Evolutionary conservation across 1,140 invertebrate genomes (phyloP).

Genomic region (Stratiolaelaps scimitus): DNA sequence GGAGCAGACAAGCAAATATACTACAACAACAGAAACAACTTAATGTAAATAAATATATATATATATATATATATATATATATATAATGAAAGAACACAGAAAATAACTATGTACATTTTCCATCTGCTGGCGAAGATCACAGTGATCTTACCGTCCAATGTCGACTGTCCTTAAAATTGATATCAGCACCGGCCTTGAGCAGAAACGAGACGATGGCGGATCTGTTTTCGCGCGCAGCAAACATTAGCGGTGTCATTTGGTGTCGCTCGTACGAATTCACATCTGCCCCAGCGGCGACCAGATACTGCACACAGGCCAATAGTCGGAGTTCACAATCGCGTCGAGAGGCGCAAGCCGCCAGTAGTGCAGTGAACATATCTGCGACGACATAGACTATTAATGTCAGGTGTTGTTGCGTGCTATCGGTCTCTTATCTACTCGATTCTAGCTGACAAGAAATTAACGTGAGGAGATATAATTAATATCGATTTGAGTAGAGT

Average conservation of each 20-base stretch:
- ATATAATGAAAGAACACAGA: no score
- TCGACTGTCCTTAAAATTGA: conserved; percentile 40
- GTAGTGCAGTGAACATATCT: conserved; percentile 47
- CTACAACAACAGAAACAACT: conserved; percentile 1
- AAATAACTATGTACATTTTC: no score
- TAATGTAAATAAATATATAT: no score
- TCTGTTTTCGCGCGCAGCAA: conserved; percentile 40
- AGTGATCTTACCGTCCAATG: conserved; percentile 40
- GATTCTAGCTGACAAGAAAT: background rate
- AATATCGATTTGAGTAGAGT: background rate
- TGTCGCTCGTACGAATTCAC: conserved; percentile 45
- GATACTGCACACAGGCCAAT: conserved; percentile 41
- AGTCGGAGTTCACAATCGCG: conserved; percentile 39
- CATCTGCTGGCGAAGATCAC: background rate
- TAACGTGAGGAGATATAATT: background rate
- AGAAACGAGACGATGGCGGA: conserved; percentile 37
- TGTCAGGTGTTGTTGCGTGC: no score
- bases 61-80: no score
- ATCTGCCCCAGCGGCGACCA: conserved; percentile 42
- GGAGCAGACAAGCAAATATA: background rate
- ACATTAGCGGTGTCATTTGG: conserved; percentile 40
- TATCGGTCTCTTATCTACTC: no score
- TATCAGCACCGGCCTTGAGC: conserved; percentile 38
- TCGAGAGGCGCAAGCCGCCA: conserved; percentile 45
- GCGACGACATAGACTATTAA: background rate